Percentiles rank a stretch among this genome's conserved stretches.
Evolutionary conservation across 2,888 invertebrate genomes (phyloP).

Genomic region (Chydorus sphaericus): DNA sequence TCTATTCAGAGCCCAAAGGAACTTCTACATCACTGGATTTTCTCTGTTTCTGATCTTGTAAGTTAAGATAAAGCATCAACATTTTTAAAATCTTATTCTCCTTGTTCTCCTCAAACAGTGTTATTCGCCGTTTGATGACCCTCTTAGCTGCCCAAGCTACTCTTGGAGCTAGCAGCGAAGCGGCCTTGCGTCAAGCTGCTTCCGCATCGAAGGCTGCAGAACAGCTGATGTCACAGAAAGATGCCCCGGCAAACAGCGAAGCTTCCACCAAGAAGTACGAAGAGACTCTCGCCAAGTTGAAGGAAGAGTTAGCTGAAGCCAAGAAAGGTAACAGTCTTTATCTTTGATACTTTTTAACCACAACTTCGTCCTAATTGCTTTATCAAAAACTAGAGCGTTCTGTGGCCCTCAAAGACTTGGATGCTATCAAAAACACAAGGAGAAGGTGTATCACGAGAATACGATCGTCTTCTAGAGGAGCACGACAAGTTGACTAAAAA

Average conservation of each 20-base stretch:
- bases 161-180: slow-evolving; percentile 73
- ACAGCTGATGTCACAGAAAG: slow-evolving; percentile 45
- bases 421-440: slow-evolving; percentile 79
- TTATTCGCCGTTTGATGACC: slow-evolving; percentile 71
- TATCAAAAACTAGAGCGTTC: slow-evolving; percentile 30
- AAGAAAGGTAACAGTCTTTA: slow-evolving; percentile 22
- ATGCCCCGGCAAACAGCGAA: slow-evolving; percentile 26
- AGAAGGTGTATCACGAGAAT: slow-evolving; percentile 74
- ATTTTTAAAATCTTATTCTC: neutral
- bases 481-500: slow-evolving; percentile 53
- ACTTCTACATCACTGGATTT: slow-evolving; percentile 97
- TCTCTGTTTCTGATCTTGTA: slow-evolving; percentile 78
- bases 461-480: slow-evolving; percentile 77
- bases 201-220: slow-evolving; percentile 79
- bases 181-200: slow-evolving; percentile 82
- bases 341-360: neutral
- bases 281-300: slow-evolving; percentile 40
- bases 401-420: slow-evolving; percentile 44
- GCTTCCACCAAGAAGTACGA: slow-evolving; percentile 48
- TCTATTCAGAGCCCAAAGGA: slow-evolving; percentile 94
- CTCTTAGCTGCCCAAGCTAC: slow-evolving; percentile 72
- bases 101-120: slow-evolving; percentile 36
- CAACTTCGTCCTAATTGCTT: slow-evolving; percentile 17
- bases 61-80: slow-evolving; percentile 22
- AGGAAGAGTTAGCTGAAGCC: slow-evolving; percentile 26